A percentile compares a stretch with the other conserved stretches of the same genome.
phyloP scores from a whole-genome alignment of 1,140 invertebrate species.

The Heliothis subflexa region DNA sequence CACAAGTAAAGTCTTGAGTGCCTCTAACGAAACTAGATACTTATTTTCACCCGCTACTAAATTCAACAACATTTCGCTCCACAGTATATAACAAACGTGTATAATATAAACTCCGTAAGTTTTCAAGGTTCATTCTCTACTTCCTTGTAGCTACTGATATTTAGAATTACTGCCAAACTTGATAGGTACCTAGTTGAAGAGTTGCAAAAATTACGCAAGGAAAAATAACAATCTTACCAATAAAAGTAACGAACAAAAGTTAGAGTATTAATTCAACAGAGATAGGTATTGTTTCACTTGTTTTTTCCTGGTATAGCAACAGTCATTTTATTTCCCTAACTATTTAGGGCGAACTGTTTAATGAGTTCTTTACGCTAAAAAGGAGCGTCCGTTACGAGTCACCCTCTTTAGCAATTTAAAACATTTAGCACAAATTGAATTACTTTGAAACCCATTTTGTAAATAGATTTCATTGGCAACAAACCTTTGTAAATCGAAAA shows the following conservation, averaged over 20 bases:
- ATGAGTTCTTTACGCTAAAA: slow-evolving; percentile 37
- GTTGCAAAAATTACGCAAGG: neutral
- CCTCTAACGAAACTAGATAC: too few species aligned
- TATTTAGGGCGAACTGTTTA: slow-evolving; percentile 43
- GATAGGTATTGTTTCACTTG: slow-evolving; percentile 30
- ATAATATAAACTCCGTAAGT: too few species aligned
- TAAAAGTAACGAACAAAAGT: slow-evolving; percentile 36
- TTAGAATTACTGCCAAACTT: too few species aligned
- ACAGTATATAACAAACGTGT: too few species aligned
- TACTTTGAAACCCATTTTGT: slow-evolving; percentile 35
- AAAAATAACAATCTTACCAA: slow-evolving; percentile 28
- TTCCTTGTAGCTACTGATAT: too few species aligned
- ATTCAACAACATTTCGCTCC: too few species aligned
- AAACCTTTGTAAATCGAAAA: slow-evolving; percentile 26
- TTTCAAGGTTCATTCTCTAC: too few species aligned
- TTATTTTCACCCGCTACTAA: too few species aligned
- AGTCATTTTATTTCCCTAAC: slow-evolving; percentile 47
- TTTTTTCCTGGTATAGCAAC: slow-evolving; percentile 35
- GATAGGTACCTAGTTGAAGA: neutral
- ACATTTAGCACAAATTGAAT: slow-evolving; percentile 38
- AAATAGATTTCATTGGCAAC: neutral
- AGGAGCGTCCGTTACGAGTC: slow-evolving; percentile 33
- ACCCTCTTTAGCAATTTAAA: slow-evolving; percentile 38
- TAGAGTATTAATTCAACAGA: slow-evolving; percentile 34
- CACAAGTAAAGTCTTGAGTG: too few species aligned